Evolutionary conservation across 1,140 invertebrate species (phyloP).

Genomic region (Riptortus pedestris): DNA sequence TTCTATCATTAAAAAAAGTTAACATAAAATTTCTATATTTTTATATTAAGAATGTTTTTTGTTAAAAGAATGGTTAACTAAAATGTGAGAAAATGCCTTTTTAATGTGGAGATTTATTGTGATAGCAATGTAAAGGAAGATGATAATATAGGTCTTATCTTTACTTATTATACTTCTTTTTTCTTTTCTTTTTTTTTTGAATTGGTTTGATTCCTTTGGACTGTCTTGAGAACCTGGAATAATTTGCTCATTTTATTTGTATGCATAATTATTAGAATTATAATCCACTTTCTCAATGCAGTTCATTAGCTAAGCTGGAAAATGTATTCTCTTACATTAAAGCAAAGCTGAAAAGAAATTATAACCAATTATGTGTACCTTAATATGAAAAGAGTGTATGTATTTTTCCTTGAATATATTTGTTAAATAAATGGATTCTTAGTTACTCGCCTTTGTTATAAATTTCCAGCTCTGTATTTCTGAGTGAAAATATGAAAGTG

Average conservation of each 20-base stretch:
- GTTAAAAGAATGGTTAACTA: not conserved
- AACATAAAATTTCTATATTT: not conserved
- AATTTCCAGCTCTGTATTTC: too few relatives aligned
- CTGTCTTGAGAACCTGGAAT: conserved; percentile 11
- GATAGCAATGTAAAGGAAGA: not conserved
- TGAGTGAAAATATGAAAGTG: too few relatives aligned
- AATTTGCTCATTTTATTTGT: conserved; percentile 14
- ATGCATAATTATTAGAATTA: not conserved
- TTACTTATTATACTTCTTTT: not conserved
- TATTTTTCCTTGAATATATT: conserved; percentile 14
- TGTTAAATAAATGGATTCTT: conserved; percentile 10
- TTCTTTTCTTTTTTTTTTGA: not conserved
- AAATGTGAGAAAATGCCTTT: not conserved
- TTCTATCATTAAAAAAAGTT: not conserved
- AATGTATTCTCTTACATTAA: not conserved
- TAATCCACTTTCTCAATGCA: conserved; percentile 4
- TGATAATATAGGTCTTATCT: not conserved
- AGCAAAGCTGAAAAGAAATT: conserved; percentile 1
- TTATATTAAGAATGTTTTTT: not conserved
- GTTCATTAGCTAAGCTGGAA: not conserved
- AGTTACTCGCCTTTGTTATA: not conserved
- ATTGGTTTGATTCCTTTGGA: not conserved
- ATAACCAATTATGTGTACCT: conserved; percentile 2
- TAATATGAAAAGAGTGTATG: not conserved
- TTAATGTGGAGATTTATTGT: not conserved